Evolutionary conservation across 2,888 invertebrate genomes (phyloP).

Genomic region (Hirudinaria manillensis): DNA sequence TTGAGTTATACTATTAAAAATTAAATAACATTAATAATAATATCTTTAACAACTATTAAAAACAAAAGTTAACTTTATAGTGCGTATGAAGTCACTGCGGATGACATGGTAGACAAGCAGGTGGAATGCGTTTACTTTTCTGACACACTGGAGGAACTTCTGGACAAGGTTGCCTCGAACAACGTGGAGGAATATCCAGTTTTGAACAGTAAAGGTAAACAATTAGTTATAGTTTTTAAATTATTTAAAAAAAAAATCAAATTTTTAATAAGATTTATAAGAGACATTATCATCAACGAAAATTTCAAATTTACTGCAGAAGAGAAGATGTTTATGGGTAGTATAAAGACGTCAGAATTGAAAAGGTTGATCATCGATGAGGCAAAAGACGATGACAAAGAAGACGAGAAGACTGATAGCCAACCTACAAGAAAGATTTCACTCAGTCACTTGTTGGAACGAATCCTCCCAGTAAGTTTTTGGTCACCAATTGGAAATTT

Average conservation of each 20-base stretch:
- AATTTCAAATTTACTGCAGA: not conserved
- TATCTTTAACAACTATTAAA: not conserved
- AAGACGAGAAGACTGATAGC: not conserved
- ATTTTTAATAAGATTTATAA: too few species aligned
- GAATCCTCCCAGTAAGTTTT: too few species aligned
- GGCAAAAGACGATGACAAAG: slow-evolving; percentile 21
- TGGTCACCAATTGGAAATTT: too few species aligned
- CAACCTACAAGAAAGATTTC: too few species aligned
- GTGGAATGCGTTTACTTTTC: slow-evolving; percentile 6
- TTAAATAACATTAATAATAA: not conserved
- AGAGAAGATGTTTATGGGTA: slow-evolving; percentile 1
- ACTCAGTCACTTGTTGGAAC: too few species aligned
- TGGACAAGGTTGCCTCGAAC: slow-evolving; percentile 2
- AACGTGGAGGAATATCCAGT: slow-evolving; percentile 18
- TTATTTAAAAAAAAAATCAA: too few species aligned
- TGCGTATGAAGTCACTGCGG: slow-evolving; percentile 10
- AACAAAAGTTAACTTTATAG: not conserved
- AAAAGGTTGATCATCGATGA: slow-evolving; percentile 19
- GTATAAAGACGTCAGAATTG: slow-evolving; percentile 3
- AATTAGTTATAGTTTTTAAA: not conserved
- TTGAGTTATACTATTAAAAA: not conserved
- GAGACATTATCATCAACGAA: too few species aligned
- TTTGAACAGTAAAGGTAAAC: slow-evolving; percentile 3
- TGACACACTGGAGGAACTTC: slow-evolving; percentile 17
- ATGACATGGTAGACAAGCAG: slow-evolving; percentile 1